These are phyloP conservation scores for Ridgeia piscesae DNA, from an alignment of 1,140 invertebrate genomes.

Conservation along the genomic window DNA sequence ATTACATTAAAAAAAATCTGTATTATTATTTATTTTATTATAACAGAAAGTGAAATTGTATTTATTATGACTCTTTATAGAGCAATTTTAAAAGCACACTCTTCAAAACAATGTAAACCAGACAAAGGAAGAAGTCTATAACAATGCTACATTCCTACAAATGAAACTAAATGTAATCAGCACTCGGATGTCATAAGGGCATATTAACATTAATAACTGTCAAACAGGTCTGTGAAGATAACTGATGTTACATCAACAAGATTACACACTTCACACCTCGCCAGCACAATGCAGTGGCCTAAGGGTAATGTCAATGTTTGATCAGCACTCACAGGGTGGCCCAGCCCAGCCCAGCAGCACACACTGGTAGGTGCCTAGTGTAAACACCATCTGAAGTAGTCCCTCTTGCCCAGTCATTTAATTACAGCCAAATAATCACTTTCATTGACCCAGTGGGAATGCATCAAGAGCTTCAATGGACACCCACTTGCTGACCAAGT, in stretches of 20 bases:
- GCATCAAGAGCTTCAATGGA: background rate
- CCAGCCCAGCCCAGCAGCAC: no score
- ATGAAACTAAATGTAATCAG: background rate
- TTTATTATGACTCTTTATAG: background rate
- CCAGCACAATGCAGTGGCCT: background rate
- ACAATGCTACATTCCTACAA: no score
- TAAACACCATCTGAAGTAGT: background rate
- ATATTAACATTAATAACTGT: background rate
- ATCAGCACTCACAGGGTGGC: background rate
- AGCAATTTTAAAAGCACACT: background rate
- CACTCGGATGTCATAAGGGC: background rate
- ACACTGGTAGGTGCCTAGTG: background rate
- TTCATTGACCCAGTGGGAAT: background rate
- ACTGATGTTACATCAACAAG: background rate
- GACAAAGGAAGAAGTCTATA: no score
- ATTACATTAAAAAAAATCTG: no score
- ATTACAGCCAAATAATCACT: background rate
- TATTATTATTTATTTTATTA: no score
- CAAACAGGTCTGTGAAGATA: background rate
- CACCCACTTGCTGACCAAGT: background rate
- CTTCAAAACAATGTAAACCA: no score
- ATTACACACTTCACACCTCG: background rate
- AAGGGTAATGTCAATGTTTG: background rate
- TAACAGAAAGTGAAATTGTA: background rate
- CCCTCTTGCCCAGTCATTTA: background rate